phyloP scores from a whole-genome alignment of 2,888 invertebrate species.

The Polietes domitor region DNA sequence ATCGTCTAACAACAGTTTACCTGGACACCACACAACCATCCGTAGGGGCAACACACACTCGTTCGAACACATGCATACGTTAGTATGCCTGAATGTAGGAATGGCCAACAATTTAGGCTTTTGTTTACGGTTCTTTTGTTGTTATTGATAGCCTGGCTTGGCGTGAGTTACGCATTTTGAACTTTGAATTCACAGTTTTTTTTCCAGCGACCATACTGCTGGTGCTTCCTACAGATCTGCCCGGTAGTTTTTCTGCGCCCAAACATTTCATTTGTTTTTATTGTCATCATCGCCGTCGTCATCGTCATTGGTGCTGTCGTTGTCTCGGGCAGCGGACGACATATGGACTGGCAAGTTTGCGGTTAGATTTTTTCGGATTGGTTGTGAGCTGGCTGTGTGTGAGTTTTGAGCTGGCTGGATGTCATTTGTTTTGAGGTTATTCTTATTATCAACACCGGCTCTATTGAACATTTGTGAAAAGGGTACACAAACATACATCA shows the following conservation, averaged over 20 bases:
- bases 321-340: slow-evolving; percentile 6
- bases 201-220: neutral
- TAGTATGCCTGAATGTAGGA: neutral
- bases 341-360: slow-evolving; percentile 29
- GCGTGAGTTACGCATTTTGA: slow-evolving; percentile 40
- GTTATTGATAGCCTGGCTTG: slow-evolving; percentile 36
- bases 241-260: slow-evolving; percentile 10
- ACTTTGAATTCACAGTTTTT: slow-evolving; percentile 40
- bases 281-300: slow-evolving; percentile 13
- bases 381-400: neutral
- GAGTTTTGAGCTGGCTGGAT: neutral
- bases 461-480: slow-evolving; percentile 39
- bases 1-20: slow-evolving; percentile 39
- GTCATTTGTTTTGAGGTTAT: slow-evolving; percentile 39
- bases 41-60: too few species aligned
- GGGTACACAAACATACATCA: slow-evolving; percentile 35
- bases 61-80: neutral
- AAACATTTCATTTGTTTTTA: slow-evolving; percentile 27
- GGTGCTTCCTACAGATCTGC: slow-evolving; percentile 4
- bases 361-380: slow-evolving; percentile 11
- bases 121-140: slow-evolving; percentile 41
- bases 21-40: slow-evolving; percentile 10
- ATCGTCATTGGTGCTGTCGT: neutral
- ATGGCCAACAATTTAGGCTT: slow-evolving; percentile 37
- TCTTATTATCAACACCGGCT: slow-evolving; percentile 31